Evolutionary conservation across 2,797 vertebrate genomes (phyloP).

Genomic region (Heterohyrax brucei): DNA sequence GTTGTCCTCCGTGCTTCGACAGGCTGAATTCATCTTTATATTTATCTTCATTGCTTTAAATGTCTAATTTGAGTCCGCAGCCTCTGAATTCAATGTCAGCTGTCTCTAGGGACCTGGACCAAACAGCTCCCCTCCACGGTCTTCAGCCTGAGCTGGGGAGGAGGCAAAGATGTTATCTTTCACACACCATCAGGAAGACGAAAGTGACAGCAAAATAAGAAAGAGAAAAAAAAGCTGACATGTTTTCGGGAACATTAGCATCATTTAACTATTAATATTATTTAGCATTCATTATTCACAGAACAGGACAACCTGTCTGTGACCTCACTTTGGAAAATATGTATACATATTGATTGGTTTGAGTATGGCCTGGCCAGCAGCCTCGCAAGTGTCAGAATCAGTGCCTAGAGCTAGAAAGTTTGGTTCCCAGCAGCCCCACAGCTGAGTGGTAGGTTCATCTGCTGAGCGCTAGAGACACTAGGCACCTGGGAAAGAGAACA

Average conservation of each 20-base stretch:
- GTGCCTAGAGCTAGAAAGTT: neutral
- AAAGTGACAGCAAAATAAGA: slow-evolving; percentile 64
- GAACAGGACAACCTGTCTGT: slow-evolving; percentile 61
- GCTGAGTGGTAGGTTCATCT: neutral
- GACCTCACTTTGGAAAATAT: slow-evolving; percentile 71
- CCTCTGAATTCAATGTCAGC: slow-evolving; percentile 89
- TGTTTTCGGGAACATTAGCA: slow-evolving; percentile 55
- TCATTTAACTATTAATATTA: slow-evolving; percentile 70
- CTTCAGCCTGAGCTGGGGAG: slow-evolving; percentile 79
- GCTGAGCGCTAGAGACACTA: neutral
- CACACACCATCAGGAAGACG: slow-evolving; percentile 76
- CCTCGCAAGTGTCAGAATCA: neutral
- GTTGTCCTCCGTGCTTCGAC: slow-evolving; percentile 63
- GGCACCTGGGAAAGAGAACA: neutral
- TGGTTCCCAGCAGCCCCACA: neutral
- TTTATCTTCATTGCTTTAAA: slow-evolving; percentile 75
- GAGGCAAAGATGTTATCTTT: slow-evolving; percentile 41
- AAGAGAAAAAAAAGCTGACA: slow-evolving; percentile 61
- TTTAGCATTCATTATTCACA: slow-evolving; percentile 71
- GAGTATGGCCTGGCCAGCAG: slow-evolving; percentile 47
- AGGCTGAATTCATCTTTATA: slow-evolving; percentile 71
- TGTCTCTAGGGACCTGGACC: slow-evolving; percentile 84
- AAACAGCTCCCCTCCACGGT: slow-evolving; percentile 85
- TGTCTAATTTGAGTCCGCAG: slow-evolving; percentile 81
- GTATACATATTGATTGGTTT: neutral